Percentiles rank a stretch among this genome's conserved stretches.
Evolutionary conservation across 2,113 vertebrate genomes (phyloP).

Genomic region (Globicephala melas): DNA sequence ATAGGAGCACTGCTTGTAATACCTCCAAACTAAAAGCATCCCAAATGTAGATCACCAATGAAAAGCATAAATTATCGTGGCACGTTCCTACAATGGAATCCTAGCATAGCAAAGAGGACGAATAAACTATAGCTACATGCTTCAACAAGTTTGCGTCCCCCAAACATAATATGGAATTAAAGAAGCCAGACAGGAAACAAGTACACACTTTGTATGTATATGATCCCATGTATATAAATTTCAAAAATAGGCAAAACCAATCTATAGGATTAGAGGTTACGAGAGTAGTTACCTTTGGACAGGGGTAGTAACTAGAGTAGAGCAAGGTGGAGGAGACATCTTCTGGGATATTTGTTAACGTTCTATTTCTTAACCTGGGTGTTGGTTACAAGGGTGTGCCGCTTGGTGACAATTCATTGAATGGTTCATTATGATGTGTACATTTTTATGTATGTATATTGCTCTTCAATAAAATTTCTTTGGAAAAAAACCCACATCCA

Average conservation of each 20-base stretch:
- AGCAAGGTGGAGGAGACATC: not conserved
- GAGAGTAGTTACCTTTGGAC: not conserved
- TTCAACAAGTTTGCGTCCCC: not conserved
- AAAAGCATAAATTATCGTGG: not conserved
- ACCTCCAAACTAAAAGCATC: not conserved
- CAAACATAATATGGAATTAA: not conserved
- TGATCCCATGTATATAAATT: not conserved
- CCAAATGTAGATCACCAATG: not conserved
- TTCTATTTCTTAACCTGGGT: not conserved
- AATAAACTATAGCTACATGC: not conserved
- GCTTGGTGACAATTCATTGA: not conserved
- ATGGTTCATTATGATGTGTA: not conserved
- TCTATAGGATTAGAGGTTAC: not conserved
- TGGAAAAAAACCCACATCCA: not conserved
- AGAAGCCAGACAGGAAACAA: not conserved
- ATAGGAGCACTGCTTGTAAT: not conserved
- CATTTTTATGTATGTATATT: not conserved
- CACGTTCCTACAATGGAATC: not conserved
- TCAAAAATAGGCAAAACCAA: not conserved
- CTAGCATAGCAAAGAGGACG: not conserved
- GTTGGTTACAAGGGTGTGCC: not conserved
- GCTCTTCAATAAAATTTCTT: not conserved
- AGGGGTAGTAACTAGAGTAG: not conserved
- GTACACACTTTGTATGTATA: not conserved
- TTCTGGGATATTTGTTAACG: not conserved